Conservation (phyloP, 2,113 vertebrate species). For the Platichthys flesus region DNA sequence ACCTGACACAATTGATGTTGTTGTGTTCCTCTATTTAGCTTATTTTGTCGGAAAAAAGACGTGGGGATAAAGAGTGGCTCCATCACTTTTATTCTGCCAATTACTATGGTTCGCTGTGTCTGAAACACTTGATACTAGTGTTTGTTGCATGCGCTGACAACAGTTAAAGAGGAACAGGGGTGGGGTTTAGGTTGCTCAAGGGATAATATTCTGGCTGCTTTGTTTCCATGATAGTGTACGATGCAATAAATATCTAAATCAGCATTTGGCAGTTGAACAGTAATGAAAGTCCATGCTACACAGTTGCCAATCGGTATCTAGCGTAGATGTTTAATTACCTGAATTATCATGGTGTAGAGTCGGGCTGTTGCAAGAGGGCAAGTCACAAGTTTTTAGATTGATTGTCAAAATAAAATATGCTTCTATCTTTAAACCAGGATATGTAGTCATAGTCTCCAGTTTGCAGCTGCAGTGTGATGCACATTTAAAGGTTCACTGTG, state of each 20-base stretch:
- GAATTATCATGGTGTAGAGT: too few relatives aligned
- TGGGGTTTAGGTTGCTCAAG: background rate
- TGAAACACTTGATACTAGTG: background rate
- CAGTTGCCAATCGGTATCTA: too few relatives aligned
- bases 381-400: too few relatives aligned
- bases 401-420: too few relatives aligned
- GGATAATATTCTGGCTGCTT: background rate
- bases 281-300: background rate
- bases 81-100: conserved; percentile 18
- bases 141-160: conserved; percentile 2
- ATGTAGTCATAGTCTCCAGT: too few relatives aligned
- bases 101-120: conserved; percentile 16
- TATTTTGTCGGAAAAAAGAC: conserved; percentile 12
- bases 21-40: conserved; percentile 35
- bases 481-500: too few relatives aligned
- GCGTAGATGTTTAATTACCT: too few relatives aligned
- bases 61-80: conserved; percentile 33
- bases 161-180: background rate
- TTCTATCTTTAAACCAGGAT: too few relatives aligned
- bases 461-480: too few relatives aligned
- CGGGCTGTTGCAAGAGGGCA: too few relatives aligned
- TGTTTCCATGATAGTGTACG: conserved; percentile 29
- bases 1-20: conserved; percentile 48
- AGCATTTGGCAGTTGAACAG: conserved; percentile 6
- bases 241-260: conserved; percentile 7